Conservation (phyloP, 2,113 vertebrate genomes). For the Okapia johnstoni region DNA sequence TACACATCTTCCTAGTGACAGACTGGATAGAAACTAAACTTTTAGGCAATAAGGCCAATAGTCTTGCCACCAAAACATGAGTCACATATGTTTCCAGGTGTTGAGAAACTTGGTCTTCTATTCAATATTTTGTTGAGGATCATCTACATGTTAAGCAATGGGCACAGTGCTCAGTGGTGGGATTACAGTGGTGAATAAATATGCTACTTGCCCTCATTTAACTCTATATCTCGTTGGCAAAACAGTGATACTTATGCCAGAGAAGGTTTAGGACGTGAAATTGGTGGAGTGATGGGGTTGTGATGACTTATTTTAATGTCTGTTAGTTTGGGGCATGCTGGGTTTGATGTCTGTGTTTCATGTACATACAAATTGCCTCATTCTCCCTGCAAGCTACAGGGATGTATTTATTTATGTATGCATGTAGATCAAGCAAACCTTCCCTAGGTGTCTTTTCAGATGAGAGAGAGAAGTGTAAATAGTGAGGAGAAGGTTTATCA, state of each 20-base stretch:
- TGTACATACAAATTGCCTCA: background rate
- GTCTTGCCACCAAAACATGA: background rate
- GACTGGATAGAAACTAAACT: background rate
- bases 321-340: background rate
- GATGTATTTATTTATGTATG: background rate
- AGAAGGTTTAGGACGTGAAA: background rate
- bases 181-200: background rate
- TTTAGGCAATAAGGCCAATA: background rate
- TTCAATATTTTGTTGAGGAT: background rate
- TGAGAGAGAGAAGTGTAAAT: background rate
- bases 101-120: background rate
- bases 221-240: background rate
- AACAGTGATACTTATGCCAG: background rate
- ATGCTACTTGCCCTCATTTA: background rate
- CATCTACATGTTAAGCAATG: background rate
- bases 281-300: background rate
- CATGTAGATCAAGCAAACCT: background rate
- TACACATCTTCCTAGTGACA: background rate
- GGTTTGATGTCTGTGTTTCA: background rate
- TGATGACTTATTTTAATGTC: background rate
- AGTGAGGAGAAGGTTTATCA: background rate
- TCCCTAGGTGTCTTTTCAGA: background rate
- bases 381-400: background rate
- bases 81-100: background rate
- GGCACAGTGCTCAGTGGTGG: background rate